phyloP scores from a whole-genome alignment of 2,113 vertebrate species.

The Archilochus colubris region DNA sequence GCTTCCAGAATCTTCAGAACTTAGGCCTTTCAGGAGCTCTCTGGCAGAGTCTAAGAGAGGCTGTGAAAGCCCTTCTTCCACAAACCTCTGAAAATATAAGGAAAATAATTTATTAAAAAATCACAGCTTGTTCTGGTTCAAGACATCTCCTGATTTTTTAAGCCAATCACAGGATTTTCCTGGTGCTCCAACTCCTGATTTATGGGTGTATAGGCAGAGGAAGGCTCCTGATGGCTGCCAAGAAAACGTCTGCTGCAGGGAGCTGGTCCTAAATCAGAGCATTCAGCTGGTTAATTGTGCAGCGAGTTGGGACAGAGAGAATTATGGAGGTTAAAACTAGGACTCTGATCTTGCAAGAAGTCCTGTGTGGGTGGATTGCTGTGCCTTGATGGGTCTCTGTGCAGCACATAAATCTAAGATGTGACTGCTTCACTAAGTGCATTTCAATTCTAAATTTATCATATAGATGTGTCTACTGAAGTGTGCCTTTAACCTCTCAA shows the following conservation, averaged over 20 bases:
- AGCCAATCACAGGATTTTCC: background rate
- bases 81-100: background rate
- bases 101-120: background rate
- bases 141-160: background rate
- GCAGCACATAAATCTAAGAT: background rate
- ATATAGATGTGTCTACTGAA: constrained; percentile 9
- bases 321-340: background rate
- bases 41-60: background rate
- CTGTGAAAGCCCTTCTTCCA: background rate
- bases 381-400: background rate
- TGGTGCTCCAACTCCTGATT: background rate
- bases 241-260: background rate
- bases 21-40: background rate
- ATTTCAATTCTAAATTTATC: constrained; percentile 28
- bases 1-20: background rate
- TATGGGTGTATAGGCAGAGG: background rate
- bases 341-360: background rate
- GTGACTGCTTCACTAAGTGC: background rate
- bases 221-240: background rate
- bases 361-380: background rate
- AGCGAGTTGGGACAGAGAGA: background rate
- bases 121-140: background rate
- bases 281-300: background rate
- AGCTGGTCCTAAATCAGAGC: background rate
- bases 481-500: background rate